phyloP scores from a whole-genome alignment of 2,113 vertebrate genomes.

The Ginglymostoma cirratum region DNA sequence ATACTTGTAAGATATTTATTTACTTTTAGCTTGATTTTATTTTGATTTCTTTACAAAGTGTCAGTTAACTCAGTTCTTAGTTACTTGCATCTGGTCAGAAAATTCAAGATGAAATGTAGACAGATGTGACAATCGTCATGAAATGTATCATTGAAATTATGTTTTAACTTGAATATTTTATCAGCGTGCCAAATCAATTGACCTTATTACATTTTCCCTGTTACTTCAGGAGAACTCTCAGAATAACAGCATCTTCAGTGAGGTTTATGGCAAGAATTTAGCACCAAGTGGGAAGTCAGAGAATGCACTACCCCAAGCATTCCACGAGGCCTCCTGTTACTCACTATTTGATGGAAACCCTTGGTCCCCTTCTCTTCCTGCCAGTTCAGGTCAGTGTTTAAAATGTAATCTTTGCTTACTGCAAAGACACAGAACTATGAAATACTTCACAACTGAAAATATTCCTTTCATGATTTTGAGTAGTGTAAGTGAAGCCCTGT shows the following conservation, averaged over 20 bases:
- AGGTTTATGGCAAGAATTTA: conserved; percentile 84
- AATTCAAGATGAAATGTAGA: neutral
- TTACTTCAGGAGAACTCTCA: conserved; percentile 76
- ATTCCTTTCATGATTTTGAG: neutral
- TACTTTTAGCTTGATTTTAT: neutral
- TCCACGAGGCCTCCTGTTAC: conserved; percentile 90
- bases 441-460: neutral
- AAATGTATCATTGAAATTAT: neutral
- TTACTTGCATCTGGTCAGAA: neutral
- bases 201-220: neutral
- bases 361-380: conserved; percentile 93
- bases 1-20: neutral
- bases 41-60: neutral
- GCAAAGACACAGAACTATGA: neutral
- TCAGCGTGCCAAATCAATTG: neutral
- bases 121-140: neutral
- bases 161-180: neutral
- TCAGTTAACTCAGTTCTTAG: neutral
- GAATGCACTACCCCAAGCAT: conserved; percentile 61
- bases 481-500: neutral
- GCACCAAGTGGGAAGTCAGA: conserved; percentile 75
- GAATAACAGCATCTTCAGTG: conserved; percentile 89
- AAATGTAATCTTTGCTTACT: neutral
- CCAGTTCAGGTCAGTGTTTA: conserved; percentile 78
- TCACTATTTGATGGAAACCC: conserved; percentile 93